These are phyloP conservation scores for Anolis carolinensis DNA, from an alignment of 2,113 vertebrate genomes.

Conservation along the genomic window DNA sequence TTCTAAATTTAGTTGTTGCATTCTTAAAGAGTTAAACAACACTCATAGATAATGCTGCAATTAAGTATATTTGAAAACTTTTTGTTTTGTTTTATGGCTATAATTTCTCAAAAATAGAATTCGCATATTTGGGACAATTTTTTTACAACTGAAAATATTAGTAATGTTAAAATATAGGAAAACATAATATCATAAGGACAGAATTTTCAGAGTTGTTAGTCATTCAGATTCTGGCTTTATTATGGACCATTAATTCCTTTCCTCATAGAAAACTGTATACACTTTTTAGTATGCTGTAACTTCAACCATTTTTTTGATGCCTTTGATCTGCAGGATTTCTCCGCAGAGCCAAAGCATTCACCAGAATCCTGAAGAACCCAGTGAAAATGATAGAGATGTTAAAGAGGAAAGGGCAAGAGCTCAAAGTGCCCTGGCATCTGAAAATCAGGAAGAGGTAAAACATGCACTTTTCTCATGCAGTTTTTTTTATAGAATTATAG, in stretches of 20 bases:
- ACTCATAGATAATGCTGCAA: not conserved
- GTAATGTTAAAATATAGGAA: no score
- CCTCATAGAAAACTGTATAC: not conserved
- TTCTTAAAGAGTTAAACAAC: not conserved
- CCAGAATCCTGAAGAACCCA: constrained; percentile 76
- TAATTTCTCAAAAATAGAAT: not conserved
- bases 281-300: not conserved
- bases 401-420: constrained; percentile 79
- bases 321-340: not conserved
- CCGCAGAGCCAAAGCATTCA: constrained; percentile 43
- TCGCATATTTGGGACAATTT: not conserved
- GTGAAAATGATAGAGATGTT: constrained; percentile 85
- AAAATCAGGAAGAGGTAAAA: constrained; percentile 77
- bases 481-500: no score
- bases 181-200: not conserved
- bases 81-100: not conserved
- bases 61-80: not conserved
- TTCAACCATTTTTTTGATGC: not conserved
- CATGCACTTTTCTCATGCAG: rapidly evolving
- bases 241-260: not conserved
- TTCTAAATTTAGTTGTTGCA: not conserved
- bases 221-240: not conserved
- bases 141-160: no score
- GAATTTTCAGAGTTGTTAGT: not conserved
- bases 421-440: constrained; percentile 59